A percentile compares a stretch with the other conserved stretches of the same genome.
Conservation (phyloP, 2,113 vertebrate species). For the Hemiscyllium ocellatum region DNA sequence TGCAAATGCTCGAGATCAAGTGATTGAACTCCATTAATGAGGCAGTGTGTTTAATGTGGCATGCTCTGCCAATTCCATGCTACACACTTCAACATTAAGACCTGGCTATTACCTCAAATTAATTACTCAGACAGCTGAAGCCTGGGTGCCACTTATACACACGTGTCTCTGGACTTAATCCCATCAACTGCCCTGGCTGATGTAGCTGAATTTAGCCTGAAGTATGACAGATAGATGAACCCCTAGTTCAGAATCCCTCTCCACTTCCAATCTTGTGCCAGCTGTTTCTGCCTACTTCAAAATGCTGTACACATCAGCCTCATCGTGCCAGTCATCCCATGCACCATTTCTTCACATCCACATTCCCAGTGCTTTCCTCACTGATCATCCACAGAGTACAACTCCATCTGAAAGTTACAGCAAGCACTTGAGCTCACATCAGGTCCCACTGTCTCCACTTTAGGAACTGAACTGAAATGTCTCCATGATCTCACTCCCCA, state of each 20-base stretch:
- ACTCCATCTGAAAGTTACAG: not conserved
- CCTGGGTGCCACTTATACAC: not conserved
- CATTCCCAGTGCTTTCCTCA: not conserved
- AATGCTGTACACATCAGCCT: not conserved
- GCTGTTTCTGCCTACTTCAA: not conserved
- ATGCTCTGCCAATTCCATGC: not conserved
- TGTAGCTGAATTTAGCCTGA: not conserved
- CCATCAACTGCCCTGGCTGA: not conserved
- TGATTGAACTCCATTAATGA: not conserved
- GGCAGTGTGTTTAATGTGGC: not conserved
- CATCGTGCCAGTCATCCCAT: not conserved
- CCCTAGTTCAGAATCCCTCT: not conserved
- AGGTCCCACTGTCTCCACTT: not conserved
- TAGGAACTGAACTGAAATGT: not conserved
- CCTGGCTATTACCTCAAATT: not conserved
- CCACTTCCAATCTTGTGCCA: not conserved
- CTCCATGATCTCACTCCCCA: not conserved
- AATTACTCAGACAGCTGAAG: not conserved
- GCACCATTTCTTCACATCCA: not conserved
- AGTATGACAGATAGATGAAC: too few relatives aligned
- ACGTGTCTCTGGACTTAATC: not conserved
- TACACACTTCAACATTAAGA: not conserved
- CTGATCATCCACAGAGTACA: not conserved
- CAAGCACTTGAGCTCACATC: not conserved
- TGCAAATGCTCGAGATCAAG: not conserved